These are phyloP conservation scores for Oryzias woworae DNA, from an alignment of 2,113 vertebrate species.

Conservation along the genomic window DNA sequence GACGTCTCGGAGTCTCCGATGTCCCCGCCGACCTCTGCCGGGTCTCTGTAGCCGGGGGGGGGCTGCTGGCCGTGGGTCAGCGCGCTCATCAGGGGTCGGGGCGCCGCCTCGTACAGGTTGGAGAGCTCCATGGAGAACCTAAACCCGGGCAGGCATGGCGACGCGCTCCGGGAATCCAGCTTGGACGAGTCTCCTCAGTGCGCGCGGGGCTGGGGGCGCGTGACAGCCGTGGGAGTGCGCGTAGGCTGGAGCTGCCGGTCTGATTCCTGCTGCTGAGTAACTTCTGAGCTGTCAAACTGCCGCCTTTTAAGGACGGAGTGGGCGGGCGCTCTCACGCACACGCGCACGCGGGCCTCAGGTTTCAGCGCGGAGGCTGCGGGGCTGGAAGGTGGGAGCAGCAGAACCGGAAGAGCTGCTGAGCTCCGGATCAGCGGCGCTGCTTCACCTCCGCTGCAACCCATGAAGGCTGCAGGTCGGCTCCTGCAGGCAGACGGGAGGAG, in stretches of 20 bases:
- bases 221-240: no score
- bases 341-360: conserved; percentile 8
- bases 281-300: conserved; percentile 48
- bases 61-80: conserved; percentile 78
- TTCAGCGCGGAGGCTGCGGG: background rate
- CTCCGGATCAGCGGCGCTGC: no score
- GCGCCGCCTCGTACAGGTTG: conserved; percentile 95
- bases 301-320: conserved; percentile 41
- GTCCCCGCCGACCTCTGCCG: conserved; percentile 82
- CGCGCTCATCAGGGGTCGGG: conserved; percentile 86
- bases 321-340: conserved; percentile 3
- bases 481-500: no score
- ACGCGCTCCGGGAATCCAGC: conserved; percentile 88
- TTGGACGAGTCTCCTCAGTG: conserved; percentile 50
- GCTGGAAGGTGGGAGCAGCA: background rate
- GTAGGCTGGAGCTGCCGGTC: background rate
- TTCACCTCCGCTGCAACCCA: no score
- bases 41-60: conserved; percentile 74
- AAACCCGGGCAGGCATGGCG: conserved; percentile 87
- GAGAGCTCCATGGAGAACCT: conserved; percentile 93
- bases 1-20: conserved; percentile 97
- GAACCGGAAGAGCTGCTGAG: no score
- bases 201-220: background rate
- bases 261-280: conserved; percentile 46
- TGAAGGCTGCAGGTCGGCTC: no score